A percentile compares a stretch with the other conserved stretches of the same genome.
phyloP scores from a whole-genome alignment of 2,113 vertebrate species.

The Gymnogyps californianus region DNA sequence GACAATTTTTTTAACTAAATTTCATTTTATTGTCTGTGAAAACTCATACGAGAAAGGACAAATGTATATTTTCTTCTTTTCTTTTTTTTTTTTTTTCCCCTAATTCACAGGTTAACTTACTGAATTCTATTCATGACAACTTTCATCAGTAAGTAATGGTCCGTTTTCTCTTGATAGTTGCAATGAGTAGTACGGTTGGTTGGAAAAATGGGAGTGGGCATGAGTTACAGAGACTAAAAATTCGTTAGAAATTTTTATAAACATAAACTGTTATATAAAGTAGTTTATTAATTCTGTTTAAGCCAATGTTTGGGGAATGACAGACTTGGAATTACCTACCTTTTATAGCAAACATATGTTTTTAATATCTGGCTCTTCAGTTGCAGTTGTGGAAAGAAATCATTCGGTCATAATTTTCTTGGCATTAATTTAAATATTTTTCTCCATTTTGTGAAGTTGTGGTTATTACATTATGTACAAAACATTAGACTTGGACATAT shows the following conservation, averaged over 20 bases:
- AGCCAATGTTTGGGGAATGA: background rate
- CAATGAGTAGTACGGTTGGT: background rate
- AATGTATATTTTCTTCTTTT: background rate
- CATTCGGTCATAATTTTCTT: background rate
- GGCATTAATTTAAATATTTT: background rate
- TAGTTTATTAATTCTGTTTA: background rate
- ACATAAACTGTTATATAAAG: background rate
- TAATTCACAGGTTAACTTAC: slow-evolving; percentile 84
- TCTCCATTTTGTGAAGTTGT: background rate
- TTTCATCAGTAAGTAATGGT: slow-evolving; percentile 91
- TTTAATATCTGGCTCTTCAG: background rate
- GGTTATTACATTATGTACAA: background rate
- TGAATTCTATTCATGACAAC: slow-evolving; percentile 98
- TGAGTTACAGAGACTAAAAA: background rate
- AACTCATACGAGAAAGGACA: background rate
- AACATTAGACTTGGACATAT: background rate
- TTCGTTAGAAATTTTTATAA: background rate
- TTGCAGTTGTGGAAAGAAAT: background rate
- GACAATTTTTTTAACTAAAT: background rate
- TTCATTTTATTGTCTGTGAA: background rate
- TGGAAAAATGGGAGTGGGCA: background rate
- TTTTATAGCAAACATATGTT: background rate
- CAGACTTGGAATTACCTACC: background rate
- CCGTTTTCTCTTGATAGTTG: background rate
- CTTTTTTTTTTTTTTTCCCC: background rate